Base-by-base conservation (phyloP, 2,888 invertebrate species). In the Scrobipalpa costella region DNA sequence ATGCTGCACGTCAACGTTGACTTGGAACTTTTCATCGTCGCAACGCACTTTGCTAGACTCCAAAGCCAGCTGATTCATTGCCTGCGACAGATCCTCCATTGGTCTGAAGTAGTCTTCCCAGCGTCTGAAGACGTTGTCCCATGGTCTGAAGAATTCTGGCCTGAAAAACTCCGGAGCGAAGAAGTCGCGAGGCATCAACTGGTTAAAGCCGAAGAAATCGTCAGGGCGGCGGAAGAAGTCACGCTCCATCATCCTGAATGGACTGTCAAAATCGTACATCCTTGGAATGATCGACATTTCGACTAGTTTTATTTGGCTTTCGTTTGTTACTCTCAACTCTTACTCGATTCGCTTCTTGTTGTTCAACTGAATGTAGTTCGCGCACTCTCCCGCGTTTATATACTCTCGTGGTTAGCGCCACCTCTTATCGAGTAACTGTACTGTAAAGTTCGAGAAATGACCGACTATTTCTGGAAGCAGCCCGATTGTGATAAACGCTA, bases 1-100 rank as follows among this genome's bases (percentile, higher is more conserved):
- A 71, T 96, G 95, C 69, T 95, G 94, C 0, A 96, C 96, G 76
- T 96, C 96, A 66, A 96, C 88, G 69, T 93, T 94, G 0, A 95
- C 93, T 79, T 94, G 94, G 71, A 94, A 95, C 65, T 88, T 92
- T 67, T 94, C 92, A 9, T 91, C 79, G 71, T 93, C 92, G 1
- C 84, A 77, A 0, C 85, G 82, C 61, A 94, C 85, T 21, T 87
- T 89, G 0, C 84, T 86, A 17, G 86, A 78, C 60, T 78, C 74
- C 6, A 89, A 63, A 17, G 86, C 86, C 67, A 92, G 82, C 47
- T 87, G 81, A 66, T 85, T 85, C 73, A 92, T 77, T 0, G 77
- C 74, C 1, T 78, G 70, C 0, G 83, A 73, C 50, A 89, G 70
- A 66, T 83, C 80, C 71, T 92, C 79, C 74, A 90, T 69, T 0